Conservation (phyloP, 2,888 invertebrate species). For the Andrena flavipes region DNA sequence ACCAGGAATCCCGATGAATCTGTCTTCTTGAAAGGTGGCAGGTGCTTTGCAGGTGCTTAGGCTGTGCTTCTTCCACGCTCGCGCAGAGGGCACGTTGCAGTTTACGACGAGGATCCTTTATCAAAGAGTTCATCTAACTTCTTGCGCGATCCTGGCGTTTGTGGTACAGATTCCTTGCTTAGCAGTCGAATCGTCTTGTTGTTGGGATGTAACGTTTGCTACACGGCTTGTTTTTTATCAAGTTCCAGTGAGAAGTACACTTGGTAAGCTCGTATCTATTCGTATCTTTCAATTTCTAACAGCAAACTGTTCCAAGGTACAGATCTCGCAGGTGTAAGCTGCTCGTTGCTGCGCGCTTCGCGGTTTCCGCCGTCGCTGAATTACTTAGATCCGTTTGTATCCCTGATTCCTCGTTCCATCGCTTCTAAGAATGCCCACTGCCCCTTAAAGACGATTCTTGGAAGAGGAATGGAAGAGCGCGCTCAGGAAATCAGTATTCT, state of each 20-base stretch:
- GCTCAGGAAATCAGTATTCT: background rate
- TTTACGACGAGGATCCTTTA: background rate
- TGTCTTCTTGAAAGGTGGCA: slow-evolving; percentile 16
- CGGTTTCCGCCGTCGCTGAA: slow-evolving; percentile 2
- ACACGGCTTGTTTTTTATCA: no score
- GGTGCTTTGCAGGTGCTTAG: slow-evolving; percentile 6
- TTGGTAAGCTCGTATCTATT: background rate
- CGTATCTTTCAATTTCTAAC: background rate
- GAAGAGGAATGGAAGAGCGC: background rate
- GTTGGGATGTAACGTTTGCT: no score
- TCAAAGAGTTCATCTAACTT: no score
- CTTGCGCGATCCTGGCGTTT: no score
- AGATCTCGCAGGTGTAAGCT: background rate
- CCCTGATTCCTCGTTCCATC: background rate
- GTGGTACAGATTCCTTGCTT: background rate
- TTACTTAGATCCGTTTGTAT: background rate
- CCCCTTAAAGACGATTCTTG: slow-evolving; percentile 4
- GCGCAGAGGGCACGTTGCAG: background rate
- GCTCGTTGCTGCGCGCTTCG: background rate
- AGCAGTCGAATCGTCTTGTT: no score
- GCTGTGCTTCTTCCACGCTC: background rate
- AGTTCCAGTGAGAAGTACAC: no score
- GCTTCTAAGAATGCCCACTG: background rate
- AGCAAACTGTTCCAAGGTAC: background rate
- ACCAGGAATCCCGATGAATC: slow-evolving; percentile 22